Percentiles rank a stretch among this genome's conserved stretches.
phyloP scores from a whole-genome alignment of 2,888 invertebrate species.

The Eurytoma adleriae region DNA sequence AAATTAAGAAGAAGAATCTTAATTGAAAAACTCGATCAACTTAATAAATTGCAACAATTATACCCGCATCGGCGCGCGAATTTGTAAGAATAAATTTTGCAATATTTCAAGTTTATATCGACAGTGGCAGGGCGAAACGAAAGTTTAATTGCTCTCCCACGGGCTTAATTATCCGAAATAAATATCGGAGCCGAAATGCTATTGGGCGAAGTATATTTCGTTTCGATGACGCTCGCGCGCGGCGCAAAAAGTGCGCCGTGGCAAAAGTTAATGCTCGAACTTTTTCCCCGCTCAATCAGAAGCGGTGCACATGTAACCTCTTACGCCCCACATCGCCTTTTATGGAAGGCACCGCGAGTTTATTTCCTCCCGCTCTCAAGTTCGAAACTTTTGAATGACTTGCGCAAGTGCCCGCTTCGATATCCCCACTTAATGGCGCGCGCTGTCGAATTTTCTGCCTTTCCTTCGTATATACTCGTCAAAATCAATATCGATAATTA shows the following conservation, averaged over 20 bases:
- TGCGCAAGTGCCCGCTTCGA: slow-evolving; percentile 8
- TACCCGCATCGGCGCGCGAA: background rate
- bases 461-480: background rate
- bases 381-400: slow-evolving; percentile 48
- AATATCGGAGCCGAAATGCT: slow-evolving; percentile 14
- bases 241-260: background rate
- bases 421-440: background rate
- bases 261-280: slow-evolving; percentile 22
- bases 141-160: slow-evolving; percentile 29
- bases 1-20: background rate
- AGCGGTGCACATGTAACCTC: slow-evolving; percentile 33
- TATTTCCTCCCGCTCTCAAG: slow-evolving; percentile 39
- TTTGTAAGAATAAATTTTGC: background rate
- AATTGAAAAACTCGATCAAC: background rate
- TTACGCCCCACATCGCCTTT: slow-evolving; percentile 47
- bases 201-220: slow-evolving; percentile 6
- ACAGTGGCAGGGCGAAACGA: background rate
- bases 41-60: background rate
- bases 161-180: slow-evolving; percentile 39
- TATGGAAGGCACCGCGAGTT: slow-evolving; percentile 33
- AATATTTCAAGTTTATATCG: background rate
- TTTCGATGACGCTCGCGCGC: background rate
- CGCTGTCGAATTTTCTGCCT: background rate
- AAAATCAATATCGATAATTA: background rate
- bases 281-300: slow-evolving; percentile 26